Evolutionary conservation across 1,140 invertebrate species (phyloP).

Genomic region (Oedothorax gibbosus): DNA sequence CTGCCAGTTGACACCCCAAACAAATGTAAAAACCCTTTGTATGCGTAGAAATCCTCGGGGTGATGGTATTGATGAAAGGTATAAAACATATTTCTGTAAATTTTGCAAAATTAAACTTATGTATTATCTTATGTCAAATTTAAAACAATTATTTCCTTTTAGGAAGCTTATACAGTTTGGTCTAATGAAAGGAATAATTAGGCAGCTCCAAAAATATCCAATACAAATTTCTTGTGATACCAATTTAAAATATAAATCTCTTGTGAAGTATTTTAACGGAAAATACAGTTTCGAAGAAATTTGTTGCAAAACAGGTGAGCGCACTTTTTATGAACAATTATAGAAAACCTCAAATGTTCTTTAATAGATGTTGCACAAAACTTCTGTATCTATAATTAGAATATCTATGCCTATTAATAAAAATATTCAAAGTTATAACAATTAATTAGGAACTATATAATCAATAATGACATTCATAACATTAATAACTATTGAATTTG

Average conservation of each 20-base stretch:
- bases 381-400: too few relatives aligned
- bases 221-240: conserved; percentile 49
- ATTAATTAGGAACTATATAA: too few relatives aligned
- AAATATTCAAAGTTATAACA: too few relatives aligned
- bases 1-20: conserved; percentile 84
- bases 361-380: too few relatives aligned
- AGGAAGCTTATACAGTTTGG: conserved; percentile 92
- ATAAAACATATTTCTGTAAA: not conserved
- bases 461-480: too few relatives aligned
- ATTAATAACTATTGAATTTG: too few relatives aligned
- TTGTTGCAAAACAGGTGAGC: conserved; percentile 79
- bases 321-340: not conserved
- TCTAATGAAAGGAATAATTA: conserved; percentile 81
- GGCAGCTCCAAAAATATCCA: conserved; percentile 81
- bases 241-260: conserved; percentile 62
- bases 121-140: not conserved
- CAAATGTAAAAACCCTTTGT: conserved; percentile 86
- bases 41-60: conserved; percentile 81
- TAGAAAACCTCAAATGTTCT: too few relatives aligned
- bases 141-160: conserved; percentile 16
- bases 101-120: not conserved
- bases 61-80: conserved; percentile 72
- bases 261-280: conserved; percentile 80
- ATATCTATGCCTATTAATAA: too few relatives aligned
- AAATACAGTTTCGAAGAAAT: conserved; percentile 87